Percentiles rank a stretch among this genome's conserved stretches.
phyloP scores from a whole-genome alignment of 2,797 vertebrate genomes.

The Remorina albescens region DNA sequence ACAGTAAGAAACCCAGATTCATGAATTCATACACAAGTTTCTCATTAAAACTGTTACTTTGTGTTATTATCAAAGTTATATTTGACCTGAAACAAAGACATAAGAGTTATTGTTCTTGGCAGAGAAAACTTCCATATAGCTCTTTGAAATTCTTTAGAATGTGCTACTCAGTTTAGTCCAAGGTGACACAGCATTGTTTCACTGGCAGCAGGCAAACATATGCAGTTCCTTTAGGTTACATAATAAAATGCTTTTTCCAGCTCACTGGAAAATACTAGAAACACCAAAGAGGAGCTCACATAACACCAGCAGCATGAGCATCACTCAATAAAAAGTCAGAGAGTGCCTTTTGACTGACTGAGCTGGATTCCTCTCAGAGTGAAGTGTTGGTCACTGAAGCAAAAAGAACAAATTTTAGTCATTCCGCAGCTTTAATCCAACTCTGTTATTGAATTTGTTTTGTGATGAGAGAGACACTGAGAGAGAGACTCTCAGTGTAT shows the following conservation, averaged over 20 bases:
- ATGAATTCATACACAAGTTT: too few species aligned
- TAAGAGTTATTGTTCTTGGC: too few species aligned
- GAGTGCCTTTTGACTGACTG: constrained; percentile 16
- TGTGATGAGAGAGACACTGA: too few species aligned
- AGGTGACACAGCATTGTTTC: background rate
- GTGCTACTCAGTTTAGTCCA: background rate
- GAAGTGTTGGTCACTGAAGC: constrained; percentile 10
- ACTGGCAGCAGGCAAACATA: background rate
- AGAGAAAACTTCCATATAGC: too few species aligned
- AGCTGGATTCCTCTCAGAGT: background rate
- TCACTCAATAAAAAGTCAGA: constrained; percentile 13
- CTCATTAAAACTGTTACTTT: too few species aligned
- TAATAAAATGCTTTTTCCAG: background rate
- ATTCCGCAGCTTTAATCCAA: background rate
- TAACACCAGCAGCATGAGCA: background rate
- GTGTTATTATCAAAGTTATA: too few species aligned
- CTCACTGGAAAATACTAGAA: background rate
- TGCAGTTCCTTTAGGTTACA: background rate
- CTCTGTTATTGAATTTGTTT: background rate
- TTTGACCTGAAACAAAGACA: too few species aligned
- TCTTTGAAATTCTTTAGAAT: background rate
- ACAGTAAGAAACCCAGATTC: too few species aligned
- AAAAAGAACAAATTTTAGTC: background rate
- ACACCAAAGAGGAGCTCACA: background rate
- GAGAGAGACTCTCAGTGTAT: too few species aligned